Conservation (phyloP, 2,888 invertebrate species). For the Athalia cordata region DNA sequence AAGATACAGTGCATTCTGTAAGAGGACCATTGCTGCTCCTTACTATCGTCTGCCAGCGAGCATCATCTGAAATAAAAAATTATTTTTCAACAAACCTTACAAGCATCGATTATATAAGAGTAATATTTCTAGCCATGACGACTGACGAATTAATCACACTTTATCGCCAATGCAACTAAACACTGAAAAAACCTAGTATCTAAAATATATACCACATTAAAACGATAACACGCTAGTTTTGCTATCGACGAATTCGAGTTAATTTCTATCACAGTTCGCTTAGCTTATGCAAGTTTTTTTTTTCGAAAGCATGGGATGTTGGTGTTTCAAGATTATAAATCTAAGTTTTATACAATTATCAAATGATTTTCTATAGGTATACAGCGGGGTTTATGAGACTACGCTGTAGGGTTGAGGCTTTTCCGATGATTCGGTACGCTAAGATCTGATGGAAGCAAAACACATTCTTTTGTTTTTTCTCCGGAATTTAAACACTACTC, state of each 20-base stretch:
- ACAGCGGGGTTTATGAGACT: neutral
- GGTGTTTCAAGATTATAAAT: neutral
- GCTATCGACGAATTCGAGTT: slow-evolving; percentile 3
- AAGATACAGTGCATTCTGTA: slow-evolving; percentile 91
- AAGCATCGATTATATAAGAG: neutral
- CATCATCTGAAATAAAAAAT: slow-evolving; percentile 81
- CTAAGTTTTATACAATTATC: neutral
- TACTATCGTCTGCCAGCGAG: slow-evolving; percentile 91
- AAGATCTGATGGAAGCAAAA: too few species aligned
- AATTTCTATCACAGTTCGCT: neutral
- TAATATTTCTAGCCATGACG: neutral
- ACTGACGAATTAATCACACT: slow-evolving; percentile 36
- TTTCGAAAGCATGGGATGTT: slow-evolving; percentile 9
- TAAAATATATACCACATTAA: slow-evolving; percentile 28
- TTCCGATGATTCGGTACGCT: too few species aligned
- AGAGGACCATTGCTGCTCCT: slow-evolving; percentile 90
- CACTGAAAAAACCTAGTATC: slow-evolving; percentile 25
- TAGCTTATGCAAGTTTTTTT: slow-evolving; percentile 16
- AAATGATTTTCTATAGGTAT: neutral
- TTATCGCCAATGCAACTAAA: slow-evolving; percentile 29
- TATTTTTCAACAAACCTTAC: slow-evolving; percentile 30
- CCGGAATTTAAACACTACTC: neutral
- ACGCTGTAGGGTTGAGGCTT: neutral
- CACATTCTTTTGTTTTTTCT: too few species aligned
- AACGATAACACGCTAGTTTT: slow-evolving; percentile 15